phyloP scores from a whole-genome alignment of 2,888 invertebrate species.

The Pardosa pseudoannulata region DNA sequence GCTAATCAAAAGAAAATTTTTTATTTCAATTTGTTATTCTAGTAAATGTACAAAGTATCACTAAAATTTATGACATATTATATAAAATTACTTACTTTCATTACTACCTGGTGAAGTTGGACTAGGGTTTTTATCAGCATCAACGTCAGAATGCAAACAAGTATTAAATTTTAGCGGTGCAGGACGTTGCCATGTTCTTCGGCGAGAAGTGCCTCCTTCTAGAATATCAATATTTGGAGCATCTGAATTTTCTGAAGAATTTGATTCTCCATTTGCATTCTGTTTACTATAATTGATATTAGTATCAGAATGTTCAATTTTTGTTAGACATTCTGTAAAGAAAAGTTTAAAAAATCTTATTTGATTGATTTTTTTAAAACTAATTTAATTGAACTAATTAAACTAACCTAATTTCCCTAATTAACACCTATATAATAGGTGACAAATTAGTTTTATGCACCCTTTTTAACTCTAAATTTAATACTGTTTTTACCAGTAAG shows the following conservation, averaged over 20 bases:
- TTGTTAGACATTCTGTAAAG: neutral
- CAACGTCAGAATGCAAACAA: constrained; percentile 32
- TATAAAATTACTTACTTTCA: constrained; percentile 30
- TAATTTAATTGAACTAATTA: too few species aligned
- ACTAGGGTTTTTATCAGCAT: constrained; percentile 52
- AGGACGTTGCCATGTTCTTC: constrained; percentile 70
- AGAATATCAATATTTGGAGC: constrained; percentile 32
- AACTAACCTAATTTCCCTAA: too few species aligned
- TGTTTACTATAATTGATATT: neutral
- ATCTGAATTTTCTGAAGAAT: constrained; percentile 29
- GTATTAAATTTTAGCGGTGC: constrained; percentile 57
- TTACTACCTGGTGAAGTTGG: constrained; percentile 52
- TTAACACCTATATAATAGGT: too few species aligned
- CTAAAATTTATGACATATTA: too few species aligned
- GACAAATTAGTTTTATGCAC: too few species aligned
- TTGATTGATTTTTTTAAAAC: too few species aligned
- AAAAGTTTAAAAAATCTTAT: too few species aligned
- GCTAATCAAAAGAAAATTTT: too few species aligned
- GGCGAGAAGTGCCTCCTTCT: constrained; percentile 39
- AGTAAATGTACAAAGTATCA: too few species aligned
- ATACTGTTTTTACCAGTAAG: too few species aligned
- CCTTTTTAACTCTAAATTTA: too few species aligned
- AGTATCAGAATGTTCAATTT: neutral
- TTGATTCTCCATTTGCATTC: neutral
- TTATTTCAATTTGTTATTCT: too few species aligned